Evolutionary conservation across 2,888 invertebrate genomes (phyloP), one percentile per base, ranked within the genome.

Genomic region (Macaria liturata): DNA sequence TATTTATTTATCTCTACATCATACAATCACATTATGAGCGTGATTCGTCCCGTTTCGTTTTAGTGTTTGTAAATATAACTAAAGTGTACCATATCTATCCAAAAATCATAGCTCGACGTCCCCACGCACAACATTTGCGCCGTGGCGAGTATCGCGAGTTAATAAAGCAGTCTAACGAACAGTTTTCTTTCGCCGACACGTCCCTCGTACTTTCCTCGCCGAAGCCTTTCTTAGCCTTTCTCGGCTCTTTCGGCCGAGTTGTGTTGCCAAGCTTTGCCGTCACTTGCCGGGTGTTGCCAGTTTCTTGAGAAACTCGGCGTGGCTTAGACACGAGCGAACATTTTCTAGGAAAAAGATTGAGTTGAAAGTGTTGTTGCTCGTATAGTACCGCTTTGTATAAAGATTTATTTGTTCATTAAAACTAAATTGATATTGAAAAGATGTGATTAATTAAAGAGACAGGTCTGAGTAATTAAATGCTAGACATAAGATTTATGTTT

Each of bases 121-220:
- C 43, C 5, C 37, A 44, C 46, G 62, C 43, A 48, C 55, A 61
- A 59, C 57, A 58, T 62, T 63, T 66, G 62, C 59, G 62, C 45
- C 39, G 48, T 46, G 51, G 61, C 47, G 68, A 72, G 71, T 73
- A 75, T 75, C 71, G 71, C 74, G 66, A 76, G 74, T 75, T 80
- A 81, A 80, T 80, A 81, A 80, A 75, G 71, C 69, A 68, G 67
- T 72, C 75, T 78, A 80, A 81, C 75, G 76, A 75, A 75, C 73
- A 74, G 76, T 74, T 79, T 80, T 78, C 74, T 77, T 80, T 78
- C 61, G 40, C 54, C 49, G 61, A 49, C 56, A 50, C 50, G 56
- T 45, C 51, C 44, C 46, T 42, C 46, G 50, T 40, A n/a, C 52
- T 52, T 46, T 46, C 46, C 40, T 32, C 4, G 34, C 43, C 42